These are phyloP conservation scores for Ectemnius cavifrons DNA, from an alignment of 2,888 invertebrate species.

Conservation along the genomic window DNA sequence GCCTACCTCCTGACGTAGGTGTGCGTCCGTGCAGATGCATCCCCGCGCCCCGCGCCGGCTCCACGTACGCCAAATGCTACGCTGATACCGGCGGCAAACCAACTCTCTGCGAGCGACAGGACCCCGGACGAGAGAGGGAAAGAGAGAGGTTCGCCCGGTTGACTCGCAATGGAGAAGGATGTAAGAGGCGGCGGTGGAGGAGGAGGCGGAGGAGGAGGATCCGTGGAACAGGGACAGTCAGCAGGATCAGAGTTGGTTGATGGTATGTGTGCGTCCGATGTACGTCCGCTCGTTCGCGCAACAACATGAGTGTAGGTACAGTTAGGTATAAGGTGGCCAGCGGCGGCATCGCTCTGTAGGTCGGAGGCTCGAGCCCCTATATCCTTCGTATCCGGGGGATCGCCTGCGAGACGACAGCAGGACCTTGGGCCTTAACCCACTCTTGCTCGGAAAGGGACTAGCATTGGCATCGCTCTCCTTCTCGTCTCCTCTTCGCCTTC, in stretches of 20 bases:
- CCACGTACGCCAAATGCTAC: conserved; percentile 30
- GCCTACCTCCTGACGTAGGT: conserved; percentile 33
- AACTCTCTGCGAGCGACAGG: not conserved
- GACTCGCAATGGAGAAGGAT: not conserved
- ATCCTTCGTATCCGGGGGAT: conserved; percentile 61
- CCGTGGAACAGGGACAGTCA: conserved; percentile 10
- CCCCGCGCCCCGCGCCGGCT: not conserved
- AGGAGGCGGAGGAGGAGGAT: conserved; percentile 16
- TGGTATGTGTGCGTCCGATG: conserved; percentile 44
- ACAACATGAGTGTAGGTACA: conserved; percentile 66
- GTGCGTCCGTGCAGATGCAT: conserved; percentile 25
- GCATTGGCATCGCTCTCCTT: conserved; percentile 48
- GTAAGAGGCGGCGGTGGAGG: conserved; percentile 3
- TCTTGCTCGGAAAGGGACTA: conserved; percentile 74
- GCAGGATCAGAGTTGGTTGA: conserved; percentile 26
- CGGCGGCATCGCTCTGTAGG: conserved; percentile 67
- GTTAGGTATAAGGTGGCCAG: conserved; percentile 69
- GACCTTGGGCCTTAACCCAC: conserved; percentile 77
- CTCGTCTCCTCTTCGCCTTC: conserved; percentile 49
- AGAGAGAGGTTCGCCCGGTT: not conserved
- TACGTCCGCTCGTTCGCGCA: conserved; percentile 39
- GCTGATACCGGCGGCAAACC: conserved; percentile 41
- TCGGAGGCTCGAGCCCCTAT: conserved; percentile 59
- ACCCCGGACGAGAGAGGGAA: not conserved
- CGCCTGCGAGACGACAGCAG: conserved; percentile 64